Conservation (phyloP, 2,888 invertebrate species). For the Hydropsyche betteni region DNA sequence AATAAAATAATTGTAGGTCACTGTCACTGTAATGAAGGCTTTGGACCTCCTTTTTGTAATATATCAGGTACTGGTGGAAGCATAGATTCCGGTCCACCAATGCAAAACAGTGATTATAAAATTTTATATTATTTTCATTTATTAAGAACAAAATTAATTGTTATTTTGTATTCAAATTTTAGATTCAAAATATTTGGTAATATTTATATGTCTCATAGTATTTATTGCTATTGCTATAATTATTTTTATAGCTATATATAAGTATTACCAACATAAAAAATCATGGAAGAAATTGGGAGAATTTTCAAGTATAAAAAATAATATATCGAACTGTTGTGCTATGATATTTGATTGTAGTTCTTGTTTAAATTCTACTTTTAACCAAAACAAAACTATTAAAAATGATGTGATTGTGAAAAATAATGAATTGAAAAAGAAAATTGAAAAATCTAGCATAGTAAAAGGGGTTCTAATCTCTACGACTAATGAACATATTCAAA, state of each 20-base stretch:
- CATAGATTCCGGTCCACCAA: slow-evolving; percentile 89
- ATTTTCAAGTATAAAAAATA: too few relatives aligned
- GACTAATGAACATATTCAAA: slow-evolving; percentile 69
- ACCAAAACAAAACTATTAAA: too few relatives aligned
- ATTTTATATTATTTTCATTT: too few relatives aligned
- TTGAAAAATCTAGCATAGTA: slow-evolving; percentile 60
- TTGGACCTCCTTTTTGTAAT: slow-evolving; percentile 86
- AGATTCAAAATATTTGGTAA: too few relatives aligned
- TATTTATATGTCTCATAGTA: slow-evolving; percentile 76
- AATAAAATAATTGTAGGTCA: slow-evolving; percentile 70
- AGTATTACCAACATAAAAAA: too few relatives aligned
- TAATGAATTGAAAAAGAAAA: slow-evolving; percentile 55
- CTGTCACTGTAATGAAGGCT: slow-evolving; percentile 94
- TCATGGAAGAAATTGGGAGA: too few relatives aligned
- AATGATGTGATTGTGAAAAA: neutral
- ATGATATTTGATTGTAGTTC: too few relatives aligned
- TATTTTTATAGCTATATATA: too few relatives aligned
- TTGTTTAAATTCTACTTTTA: too few relatives aligned
- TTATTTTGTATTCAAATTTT: too few relatives aligned
- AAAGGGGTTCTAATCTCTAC: slow-evolving; percentile 71
- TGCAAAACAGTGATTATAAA: slow-evolving; percentile 74
- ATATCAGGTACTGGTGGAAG: slow-evolving; percentile 91
- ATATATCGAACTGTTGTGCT: too few relatives aligned
- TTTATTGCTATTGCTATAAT: slow-evolving; percentile 50
- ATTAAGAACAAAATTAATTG: too few relatives aligned